A percentile compares a stretch with the other conserved stretches of the same genome.
Conservation (phyloP, 2,888 invertebrate species). For the Rhogogaster chlorosoma region DNA sequence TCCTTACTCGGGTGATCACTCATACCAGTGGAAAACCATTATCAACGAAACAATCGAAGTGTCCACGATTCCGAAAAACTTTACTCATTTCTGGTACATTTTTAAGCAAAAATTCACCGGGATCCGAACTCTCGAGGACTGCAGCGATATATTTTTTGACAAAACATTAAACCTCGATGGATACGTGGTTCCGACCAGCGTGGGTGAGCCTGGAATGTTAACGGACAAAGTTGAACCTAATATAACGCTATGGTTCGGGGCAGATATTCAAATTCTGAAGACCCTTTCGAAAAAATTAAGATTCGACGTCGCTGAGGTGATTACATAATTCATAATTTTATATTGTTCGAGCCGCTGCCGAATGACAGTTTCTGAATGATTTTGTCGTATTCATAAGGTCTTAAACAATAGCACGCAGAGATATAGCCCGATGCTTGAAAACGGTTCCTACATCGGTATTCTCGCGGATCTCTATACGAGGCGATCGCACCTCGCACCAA, state of each 20-base stretch:
- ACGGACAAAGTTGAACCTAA: neutral
- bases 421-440: too few relatives aligned
- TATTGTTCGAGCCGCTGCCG: too few relatives aligned
- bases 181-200: constrained; percentile 16
- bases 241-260: neutral
- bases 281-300: neutral
- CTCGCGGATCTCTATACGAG: too few relatives aligned
- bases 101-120: neutral
- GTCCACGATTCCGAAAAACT: neutral
- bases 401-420: too few relatives aligned
- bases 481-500: too few relatives aligned
- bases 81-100: constrained; percentile 18
- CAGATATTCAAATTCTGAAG: neutral
- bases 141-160: constrained; percentile 4
- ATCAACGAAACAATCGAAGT: constrained; percentile 16
- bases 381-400: too few relatives aligned
- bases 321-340: too few relatives aligned
- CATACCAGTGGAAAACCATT: neutral
- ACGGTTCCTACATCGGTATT: too few relatives aligned
- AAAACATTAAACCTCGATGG: constrained; percentile 27
- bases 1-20: neutral
- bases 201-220: neutral
- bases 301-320: too few relatives aligned
- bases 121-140: neutral
- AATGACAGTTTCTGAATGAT: too few relatives aligned